Base-by-base conservation (phyloP, 1,140 invertebrate species). In the Reticulitermes speratus region DNA sequence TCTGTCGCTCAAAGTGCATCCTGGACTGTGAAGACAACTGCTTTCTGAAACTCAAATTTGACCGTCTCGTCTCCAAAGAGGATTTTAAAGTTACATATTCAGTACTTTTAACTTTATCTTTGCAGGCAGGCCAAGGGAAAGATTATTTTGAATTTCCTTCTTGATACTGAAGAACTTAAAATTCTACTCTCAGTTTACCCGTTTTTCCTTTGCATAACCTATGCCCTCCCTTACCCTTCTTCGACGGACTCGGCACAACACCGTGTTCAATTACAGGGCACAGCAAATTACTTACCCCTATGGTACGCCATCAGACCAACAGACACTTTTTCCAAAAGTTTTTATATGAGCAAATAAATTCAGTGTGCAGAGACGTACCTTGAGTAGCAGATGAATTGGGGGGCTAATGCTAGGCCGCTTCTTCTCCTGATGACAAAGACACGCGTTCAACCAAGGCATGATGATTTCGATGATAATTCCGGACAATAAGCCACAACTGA, bases 361-460 rank as follows among this genome's bases (percentile, higher is more conserved):
- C n/a, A 59, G 52, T 84, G 44, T 38, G 30, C 7, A 38, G 11
- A 23, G 52, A 44, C 86, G 3, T 59, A 91, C 91, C 90, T 91
- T 91, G 85, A 91, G 88, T 86, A 91, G 86, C 82, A 91, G 88
- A 89, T 91, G 91, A 85, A 91, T 90, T 2, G 91, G 91, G 23
- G 90, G 90, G 88, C 91, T 91, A 84, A 91, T 91, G n/a, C 89
- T 88, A 16, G 90, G 90, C 30, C 87, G 82, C 87, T 90, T 91
- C 88, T 90, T 91, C 86, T 91, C 90, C 65, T 91, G 90, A 86
- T 91, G 90, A 88, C 90, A 91, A 83, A 91, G 88, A 87, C 90
- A 91, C 82, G 90, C 90, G 87, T 90, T 90, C 87, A 91, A 90
- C 90, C 90, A 91, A 87, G 90, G 90, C 90, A 91, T 91, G 84